Evolutionary conservation across 1,140 invertebrate species (phyloP), one percentile per base, ranked within the genome.

Genomic region (Hycleus cichorii): DNA sequence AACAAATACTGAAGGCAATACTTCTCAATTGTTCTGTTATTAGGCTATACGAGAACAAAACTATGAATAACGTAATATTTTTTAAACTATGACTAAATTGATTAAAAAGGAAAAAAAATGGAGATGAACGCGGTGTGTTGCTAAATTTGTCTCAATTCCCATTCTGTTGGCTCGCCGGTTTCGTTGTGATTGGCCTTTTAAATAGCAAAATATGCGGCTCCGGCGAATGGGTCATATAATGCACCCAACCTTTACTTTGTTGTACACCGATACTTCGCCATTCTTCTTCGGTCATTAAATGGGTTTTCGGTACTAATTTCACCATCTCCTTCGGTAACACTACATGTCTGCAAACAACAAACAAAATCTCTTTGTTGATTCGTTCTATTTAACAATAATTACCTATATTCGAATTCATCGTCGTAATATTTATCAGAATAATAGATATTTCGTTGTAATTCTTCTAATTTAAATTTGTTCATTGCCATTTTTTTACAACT

Each of bases 401-500:
- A 90, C 88, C 90, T 86, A 78, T 92, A 93, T 76, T 93, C 90
- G 66, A 85, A 89, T 64, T 88, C 80, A 57, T 91, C 88, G 72
- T 93, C 90, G 71, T 84, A 89, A 73, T 96, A 96, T 81, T 93
- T 94, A 57, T 91, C 88, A 0, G 92, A 94, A 75, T 95, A 95
- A 69, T 90, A 93, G 64, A 94, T 93, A 46, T 90, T 69, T 50
- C 66, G 49, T 47, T 60, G 61, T 44, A 71, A 46, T 39, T 70
- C 68, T 57, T 69, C 64, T 25, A 63, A 42, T 53, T 58, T 63
- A 32, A 32, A 7, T 32, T 7, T 4, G 1, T 32, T 4, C 32
- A 7, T 7, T 32, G 32, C 32, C 32, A 32, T 32, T 32, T 18
- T 18, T 39, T 59, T 54, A 11, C 61, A 49, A 54, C 66, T 67